A percentile compares a stretch with the other conserved stretches of the same genome.
Evolutionary conservation across 2,888 invertebrate species (phyloP).

Genomic region (Xylota segnis): DNA sequence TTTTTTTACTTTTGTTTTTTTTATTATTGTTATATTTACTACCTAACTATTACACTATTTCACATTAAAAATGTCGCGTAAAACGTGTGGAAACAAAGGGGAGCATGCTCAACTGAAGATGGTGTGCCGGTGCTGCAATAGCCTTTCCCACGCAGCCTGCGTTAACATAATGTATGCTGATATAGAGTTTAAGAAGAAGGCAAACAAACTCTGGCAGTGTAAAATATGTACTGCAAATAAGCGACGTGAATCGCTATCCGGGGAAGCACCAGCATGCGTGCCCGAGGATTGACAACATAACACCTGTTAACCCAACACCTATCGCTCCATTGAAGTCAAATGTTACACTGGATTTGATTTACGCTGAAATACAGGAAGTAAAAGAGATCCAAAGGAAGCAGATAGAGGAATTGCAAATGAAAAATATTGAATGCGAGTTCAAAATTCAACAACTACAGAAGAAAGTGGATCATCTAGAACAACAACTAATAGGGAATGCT

Average conservation of each 20-base stretch:
- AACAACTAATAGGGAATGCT: background rate
- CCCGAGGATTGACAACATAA: background rate
- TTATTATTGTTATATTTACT: no score
- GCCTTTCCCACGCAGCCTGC: slow-evolving; percentile 18
- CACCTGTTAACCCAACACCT: slow-evolving; percentile 10
- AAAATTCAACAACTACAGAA: background rate
- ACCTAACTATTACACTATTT: no score
- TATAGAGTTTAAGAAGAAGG: slow-evolving; percentile 29
- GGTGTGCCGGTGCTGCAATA: slow-evolving; percentile 7
- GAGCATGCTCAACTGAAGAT: slow-evolving; percentile 11
- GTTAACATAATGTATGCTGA: slow-evolving; percentile 25
- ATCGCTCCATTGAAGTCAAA: background rate
- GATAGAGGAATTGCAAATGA: slow-evolving; percentile 8
- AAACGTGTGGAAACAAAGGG: slow-evolving; percentile 15
- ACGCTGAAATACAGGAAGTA: slow-evolving; percentile 11
- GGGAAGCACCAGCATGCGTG: slow-evolving; percentile 10
- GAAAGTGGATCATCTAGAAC: background rate
- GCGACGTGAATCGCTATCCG: slow-evolving; percentile 10
- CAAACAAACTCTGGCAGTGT: slow-evolving; percentile 24
- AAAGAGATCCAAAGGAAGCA: background rate
- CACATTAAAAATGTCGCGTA: slow-evolving; percentile 16
- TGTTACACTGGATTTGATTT: slow-evolving; percentile 21
- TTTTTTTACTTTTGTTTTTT: background rate
- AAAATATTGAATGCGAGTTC: background rate
- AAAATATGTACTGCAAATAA: slow-evolving; percentile 15